Base-by-base conservation (phyloP, 2,888 invertebrate species). In the Entomobrya multifasciata region DNA sequence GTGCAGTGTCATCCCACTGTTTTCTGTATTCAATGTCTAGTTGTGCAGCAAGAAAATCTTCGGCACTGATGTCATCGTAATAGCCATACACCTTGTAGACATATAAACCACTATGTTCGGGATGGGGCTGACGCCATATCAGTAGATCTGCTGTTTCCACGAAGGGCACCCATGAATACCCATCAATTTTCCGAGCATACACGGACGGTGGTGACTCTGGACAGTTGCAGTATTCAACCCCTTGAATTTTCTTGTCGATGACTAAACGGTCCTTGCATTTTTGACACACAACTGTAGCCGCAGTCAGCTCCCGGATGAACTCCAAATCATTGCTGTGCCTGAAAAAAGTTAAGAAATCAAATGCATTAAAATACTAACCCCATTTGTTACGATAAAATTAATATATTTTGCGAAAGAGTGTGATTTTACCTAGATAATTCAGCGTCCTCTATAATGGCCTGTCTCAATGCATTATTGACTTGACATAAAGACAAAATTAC, bases 41-140 rank as follows among this genome's bases (percentile, higher is more conserved):
- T 92, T 97, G 97, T 0, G 96, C 96, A 88, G 95, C 95, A 0
- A 97, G 93, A 92, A 97, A 97, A 92, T 97, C 96, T 80, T 94
- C 94, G 0, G 97, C 96, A 0, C 94, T 93, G 0, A 97, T 95
- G 91, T 97, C 97, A 76, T 94, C 93, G 92, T 96, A 97, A 0
- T 95, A 94, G 0, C 96, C 97, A 93, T 96, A 97, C 0, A 97
- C 96, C 49, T 97, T 97, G 92, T 97, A 97, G 17, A 96, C 95
- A 92, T 94, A 97, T 47, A 96, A 93, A 0, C 96, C 96, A 65
- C 94, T 94, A 90, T 95, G 92, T 36, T 92, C 89, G 3, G 90
- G 88, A 88, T 93, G 95, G 91, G 95, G 94, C 90, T 95, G 95
- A 86, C 96, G 93, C 97, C 97, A 97, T 49, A 97, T 95, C 15